Base-by-base conservation (phyloP, 2,113 vertebrate species). In the Sorex fumeus region DNA sequence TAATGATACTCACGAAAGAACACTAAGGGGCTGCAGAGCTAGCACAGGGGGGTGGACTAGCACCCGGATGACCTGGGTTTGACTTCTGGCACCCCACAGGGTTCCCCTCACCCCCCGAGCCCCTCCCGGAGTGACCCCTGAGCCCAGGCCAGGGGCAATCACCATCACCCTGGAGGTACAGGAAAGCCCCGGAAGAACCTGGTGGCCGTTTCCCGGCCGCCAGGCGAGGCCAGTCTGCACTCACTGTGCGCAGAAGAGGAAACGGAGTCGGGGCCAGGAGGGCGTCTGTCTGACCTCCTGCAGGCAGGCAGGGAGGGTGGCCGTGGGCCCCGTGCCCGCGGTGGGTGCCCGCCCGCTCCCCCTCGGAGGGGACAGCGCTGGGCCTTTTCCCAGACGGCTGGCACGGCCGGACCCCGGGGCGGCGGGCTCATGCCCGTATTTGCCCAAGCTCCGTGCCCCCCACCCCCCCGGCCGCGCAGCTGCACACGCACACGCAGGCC, bases 351-450 rank as follows among this genome's bases (percentile, higher is more conserved):
- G 47, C 57, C 57, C 6, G 19, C 21, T 19, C 57, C 57, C 57
- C 57, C 18, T 60, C 57, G 15, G 21, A 66, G 27, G 28, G 64
- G 8, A 66, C 64, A 66, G 64, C 18, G 64, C 64, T 9, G 18
- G 10, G 28, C 64, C 28, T 62, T 43, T 87, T 36, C 27, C 3
- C 30, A 86, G 66, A 2, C 1, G 9, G 83, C 82, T 18, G 70
- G 72, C 71, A 27, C 21, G 25, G 19, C 21, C 8, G 9, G 32
- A 15, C 70, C 71, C 57, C 18, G 57, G 70, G 70, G 18, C 70
- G 96, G 88, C 81, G 2, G 19, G 25, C 3, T 45, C 71, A 97
- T 97, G 97, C 93, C 97, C 95, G 94, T 96, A 97, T 98, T 97
- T 98, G 97, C 97, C 96, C 96, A 97, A 93, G 94, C 91, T 91